A percentile compares a stretch with the other conserved stretches of the same genome.
Conservation (phyloP, 2,797 vertebrate genomes). For the Sebastes ruberrimus region DNA sequence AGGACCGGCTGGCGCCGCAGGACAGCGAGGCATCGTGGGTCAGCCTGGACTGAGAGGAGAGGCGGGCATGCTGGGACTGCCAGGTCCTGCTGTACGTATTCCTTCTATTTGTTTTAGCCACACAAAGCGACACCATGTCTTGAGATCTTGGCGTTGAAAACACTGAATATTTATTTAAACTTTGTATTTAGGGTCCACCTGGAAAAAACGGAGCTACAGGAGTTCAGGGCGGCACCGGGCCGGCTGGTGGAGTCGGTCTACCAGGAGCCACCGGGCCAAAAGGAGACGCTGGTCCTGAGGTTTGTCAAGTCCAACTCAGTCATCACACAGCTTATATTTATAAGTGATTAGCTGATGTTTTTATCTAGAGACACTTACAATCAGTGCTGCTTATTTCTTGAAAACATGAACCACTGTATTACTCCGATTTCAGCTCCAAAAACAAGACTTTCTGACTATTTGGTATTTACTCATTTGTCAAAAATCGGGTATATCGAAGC, state of each 20-base stretch:
- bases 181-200: constrained; percentile 86
- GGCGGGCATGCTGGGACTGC: constrained; percentile 90
- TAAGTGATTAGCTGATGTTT: neutral
- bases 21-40: constrained; percentile 91
- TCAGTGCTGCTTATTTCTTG: neutral
- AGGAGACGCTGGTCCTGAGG: constrained; percentile 93
- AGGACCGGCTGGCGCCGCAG: constrained; percentile 79
- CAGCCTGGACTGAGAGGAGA: constrained; percentile 93
- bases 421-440: neutral
- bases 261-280: constrained; percentile 89
- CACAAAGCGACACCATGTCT: neutral
- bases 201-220: constrained; percentile 91
- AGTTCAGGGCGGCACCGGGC: constrained; percentile 87
- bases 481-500: neutral
- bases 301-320: constrained; percentile 64
- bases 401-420: neutral
- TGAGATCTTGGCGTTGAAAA: neutral
- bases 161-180: neutral
- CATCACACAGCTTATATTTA: neutral
- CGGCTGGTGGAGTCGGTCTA: constrained; percentile 88
- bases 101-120: neutral
- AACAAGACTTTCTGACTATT: neutral
- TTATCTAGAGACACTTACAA: no score
- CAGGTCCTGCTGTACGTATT: constrained; percentile 90
- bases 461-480: neutral